These are phyloP conservation scores for Onychostruthus taczanowskii DNA, from an alignment of 2,113 vertebrate genomes.

Conservation along the genomic window DNA sequence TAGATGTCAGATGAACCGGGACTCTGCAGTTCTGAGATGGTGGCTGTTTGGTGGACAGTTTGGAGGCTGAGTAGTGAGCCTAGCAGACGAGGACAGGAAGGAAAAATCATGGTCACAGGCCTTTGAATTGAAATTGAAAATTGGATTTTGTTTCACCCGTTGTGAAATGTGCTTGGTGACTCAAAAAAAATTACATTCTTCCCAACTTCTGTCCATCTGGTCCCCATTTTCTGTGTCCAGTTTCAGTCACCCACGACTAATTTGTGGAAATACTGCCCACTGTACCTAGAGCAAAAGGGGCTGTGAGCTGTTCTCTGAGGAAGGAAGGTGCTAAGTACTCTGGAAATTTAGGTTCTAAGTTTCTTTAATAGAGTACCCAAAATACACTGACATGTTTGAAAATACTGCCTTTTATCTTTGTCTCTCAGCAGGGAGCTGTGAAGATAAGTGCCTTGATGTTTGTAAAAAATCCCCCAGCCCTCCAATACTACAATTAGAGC, in stretches of 20 bases:
- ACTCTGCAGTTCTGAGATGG: not conserved
- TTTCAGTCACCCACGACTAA: not conserved
- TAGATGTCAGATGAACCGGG: not conserved
- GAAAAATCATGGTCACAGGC: not conserved
- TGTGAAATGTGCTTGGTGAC: not conserved
- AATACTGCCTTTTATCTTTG: slow-evolving; percentile 47
- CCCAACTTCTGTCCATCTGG: not conserved
- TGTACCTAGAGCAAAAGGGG: not conserved
- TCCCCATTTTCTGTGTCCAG: not conserved
- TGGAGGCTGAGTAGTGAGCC: not conserved
- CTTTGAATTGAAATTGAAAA: not conserved
- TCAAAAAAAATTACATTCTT: not conserved
- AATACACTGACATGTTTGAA: slow-evolving; percentile 2
- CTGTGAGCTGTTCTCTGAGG: not conserved
- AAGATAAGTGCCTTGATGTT: slow-evolving; percentile 44
- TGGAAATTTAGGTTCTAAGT: not conserved
- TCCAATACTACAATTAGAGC: slow-evolving; percentile 11
- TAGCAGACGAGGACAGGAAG: not conserved
- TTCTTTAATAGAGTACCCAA: not conserved
- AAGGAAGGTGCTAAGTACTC: not conserved
- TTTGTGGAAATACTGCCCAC: not conserved
- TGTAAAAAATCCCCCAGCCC: not conserved
- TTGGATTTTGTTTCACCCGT: not conserved
- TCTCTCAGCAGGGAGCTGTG: slow-evolving; percentile 19
- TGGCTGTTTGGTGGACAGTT: not conserved